Conservation (phyloP, 2,797 vertebrate species). For the Antrozous pallidus region DNA sequence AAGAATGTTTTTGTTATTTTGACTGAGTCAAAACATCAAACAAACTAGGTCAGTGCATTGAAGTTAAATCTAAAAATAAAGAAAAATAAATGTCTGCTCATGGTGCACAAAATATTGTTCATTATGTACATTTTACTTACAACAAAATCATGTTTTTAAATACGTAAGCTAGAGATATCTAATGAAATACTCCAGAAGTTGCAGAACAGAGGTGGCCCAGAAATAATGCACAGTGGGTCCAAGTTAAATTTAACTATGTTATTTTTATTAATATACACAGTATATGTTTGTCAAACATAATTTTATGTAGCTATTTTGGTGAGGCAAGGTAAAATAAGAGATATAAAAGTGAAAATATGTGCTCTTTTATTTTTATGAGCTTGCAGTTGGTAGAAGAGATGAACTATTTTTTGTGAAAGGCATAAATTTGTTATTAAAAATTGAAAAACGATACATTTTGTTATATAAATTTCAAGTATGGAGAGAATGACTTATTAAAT, state of each 20-base stretch:
- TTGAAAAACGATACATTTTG: background rate
- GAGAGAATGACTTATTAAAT: background rate
- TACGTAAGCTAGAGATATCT: background rate
- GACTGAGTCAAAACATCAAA: background rate
- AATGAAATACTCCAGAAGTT: background rate
- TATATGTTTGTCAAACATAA: background rate
- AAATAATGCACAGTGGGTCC: background rate
- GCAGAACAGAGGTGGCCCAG: background rate
- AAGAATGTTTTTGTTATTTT: background rate
- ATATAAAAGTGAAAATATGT: background rate
- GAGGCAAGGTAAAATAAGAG: background rate
- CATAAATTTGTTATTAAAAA: background rate
- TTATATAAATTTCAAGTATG: background rate
- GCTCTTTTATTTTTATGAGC: background rate
- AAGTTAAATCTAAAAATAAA: background rate
- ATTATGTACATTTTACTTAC: background rate
- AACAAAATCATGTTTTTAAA: background rate
- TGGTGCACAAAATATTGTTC: background rate
- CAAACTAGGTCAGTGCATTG: background rate
- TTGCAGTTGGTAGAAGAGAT: background rate
- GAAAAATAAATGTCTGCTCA: background rate
- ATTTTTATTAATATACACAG: background rate
- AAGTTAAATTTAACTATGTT: background rate
- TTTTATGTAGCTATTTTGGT: background rate
- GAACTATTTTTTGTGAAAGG: background rate